Evolutionary conservation across 2,888 invertebrate genomes (phyloP), one percentile per base, ranked within the genome.

Genomic region (Parnassius apollo): DNA sequence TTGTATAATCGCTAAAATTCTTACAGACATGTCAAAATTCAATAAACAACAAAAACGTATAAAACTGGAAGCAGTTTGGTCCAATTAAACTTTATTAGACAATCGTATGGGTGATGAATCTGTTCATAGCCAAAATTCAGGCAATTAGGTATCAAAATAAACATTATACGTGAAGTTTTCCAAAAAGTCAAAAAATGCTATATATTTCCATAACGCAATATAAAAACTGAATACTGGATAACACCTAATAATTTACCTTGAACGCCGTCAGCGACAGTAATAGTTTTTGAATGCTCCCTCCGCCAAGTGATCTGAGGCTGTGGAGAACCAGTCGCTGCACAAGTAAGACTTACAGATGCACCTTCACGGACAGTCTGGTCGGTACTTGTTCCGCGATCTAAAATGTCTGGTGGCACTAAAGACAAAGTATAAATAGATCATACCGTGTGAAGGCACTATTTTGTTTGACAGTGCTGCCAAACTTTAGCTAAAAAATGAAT

Each of bases 251-350:
- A 48, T 48, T 82, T 83, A 96, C 96, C 95, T 93, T 95, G 94
- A 71, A 93, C 91, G 46, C 95, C 95, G 71, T 93, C 94, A 59
- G 94, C 92, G 57, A 95, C 82, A 18, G 94, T 94, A 79, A 97
- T 96, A 62, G 94, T 92, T 78, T 95, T 94, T 63, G 95, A 94
- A 76, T 95, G 96, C 83, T 97, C 97, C 69, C 97, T 92, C 70
- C 96, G 92, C 98, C 98, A 98, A 68, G 94, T 95, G 82, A 98
- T 97, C 73, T 94, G 95, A 7, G 98, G 98, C 69, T 94, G 93
- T 2, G 98, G 98, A n/a, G 96, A 96, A 59, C 98, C 97, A 13
- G 95, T 96, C 22, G 97, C 98, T 45, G 96, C 96, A 81, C 98
- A 98, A 68, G 95, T 94, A 64, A 98, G 91, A 75, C 96, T 96